phyloP scores from a whole-genome alignment of 1,140 invertebrate species.

The Tribolium castaneum region DNA sequence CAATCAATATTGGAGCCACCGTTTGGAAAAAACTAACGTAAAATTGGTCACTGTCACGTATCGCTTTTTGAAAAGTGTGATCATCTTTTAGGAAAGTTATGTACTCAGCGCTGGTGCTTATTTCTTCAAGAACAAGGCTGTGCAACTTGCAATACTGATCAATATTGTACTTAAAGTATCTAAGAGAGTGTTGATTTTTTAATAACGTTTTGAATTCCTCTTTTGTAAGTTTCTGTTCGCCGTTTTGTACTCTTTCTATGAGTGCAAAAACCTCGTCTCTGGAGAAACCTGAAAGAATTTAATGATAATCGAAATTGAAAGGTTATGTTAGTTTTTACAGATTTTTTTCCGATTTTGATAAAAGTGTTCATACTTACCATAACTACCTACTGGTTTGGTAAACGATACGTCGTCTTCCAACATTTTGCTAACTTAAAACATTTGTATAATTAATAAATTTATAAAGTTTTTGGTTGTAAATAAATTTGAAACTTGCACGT shows the following conservation, averaged over 20 bases:
- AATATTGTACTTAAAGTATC: slow-evolving; percentile 48
- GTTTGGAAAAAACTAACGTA: slow-evolving; percentile 48
- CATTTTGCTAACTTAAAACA: not conserved
- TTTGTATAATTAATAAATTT: not conserved
- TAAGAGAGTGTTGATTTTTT: not conserved
- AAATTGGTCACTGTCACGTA: slow-evolving; percentile 50
- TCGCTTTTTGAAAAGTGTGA: slow-evolving; percentile 46
- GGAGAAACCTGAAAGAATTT: not conserved
- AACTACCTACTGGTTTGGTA: not conserved
- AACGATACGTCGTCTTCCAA: not conserved
- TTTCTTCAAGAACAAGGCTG: slow-evolving; percentile 26
- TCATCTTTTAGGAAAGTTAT: slow-evolving; percentile 45
- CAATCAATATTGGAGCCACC: slow-evolving; percentile 44
- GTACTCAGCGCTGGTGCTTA: slow-evolving; percentile 31
- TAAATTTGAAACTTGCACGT: not conserved
- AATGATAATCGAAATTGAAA: not conserved
- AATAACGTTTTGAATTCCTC: not conserved
- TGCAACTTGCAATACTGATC: slow-evolving; percentile 51
- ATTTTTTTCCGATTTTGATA: no score
- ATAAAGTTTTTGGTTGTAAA: not conserved
- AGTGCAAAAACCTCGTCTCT: slow-evolving; percentile 22
- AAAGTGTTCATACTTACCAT: no score
- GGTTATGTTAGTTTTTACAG: not conserved
- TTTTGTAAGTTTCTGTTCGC: not conserved
- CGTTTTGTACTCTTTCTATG: not conserved